Percentiles rank a stretch among this genome's conserved stretches.
phyloP scores from a whole-genome alignment of 2,113 vertebrate species.

The Ptilonorhynchus violaceus region DNA sequence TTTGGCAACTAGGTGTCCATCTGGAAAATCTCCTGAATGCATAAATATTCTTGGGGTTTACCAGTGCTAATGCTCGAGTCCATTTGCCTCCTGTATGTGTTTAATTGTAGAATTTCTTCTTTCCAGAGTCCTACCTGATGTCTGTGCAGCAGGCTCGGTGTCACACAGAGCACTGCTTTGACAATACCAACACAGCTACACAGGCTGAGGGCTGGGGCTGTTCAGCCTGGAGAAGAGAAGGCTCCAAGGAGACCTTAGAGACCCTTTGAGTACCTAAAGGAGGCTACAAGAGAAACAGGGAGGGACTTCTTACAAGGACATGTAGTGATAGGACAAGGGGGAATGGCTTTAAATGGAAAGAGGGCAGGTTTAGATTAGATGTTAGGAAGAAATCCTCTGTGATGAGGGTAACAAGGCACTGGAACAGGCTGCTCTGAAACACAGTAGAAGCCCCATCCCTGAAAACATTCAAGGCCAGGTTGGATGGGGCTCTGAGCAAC shows the following conservation, averaged over 20 bases:
- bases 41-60: not conserved
- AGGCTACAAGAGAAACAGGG: not conserved
- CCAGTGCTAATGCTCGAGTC: accelerated
- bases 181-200: not conserved
- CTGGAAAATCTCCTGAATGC: not conserved
- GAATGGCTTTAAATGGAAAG: not conserved
- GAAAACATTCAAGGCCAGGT: not conserved
- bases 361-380: not conserved
- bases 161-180: not conserved
- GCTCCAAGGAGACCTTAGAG: not conserved
- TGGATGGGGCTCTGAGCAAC: not conserved
- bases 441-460: not conserved
- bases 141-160: not conserved
- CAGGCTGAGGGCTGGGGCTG: not conserved
- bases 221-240: not conserved
- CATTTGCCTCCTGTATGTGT: not conserved
- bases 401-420: accelerated
- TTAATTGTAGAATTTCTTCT: not conserved
- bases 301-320: too few species aligned
- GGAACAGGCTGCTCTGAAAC: not conserved
- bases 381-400: not conserved
- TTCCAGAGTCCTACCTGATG: not conserved
- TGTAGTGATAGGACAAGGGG: not conserved
- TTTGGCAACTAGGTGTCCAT: not conserved
- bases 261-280: not conserved